Base-by-base conservation (phyloP, 2,888 invertebrate species). In the Philaethria dido region DNA sequence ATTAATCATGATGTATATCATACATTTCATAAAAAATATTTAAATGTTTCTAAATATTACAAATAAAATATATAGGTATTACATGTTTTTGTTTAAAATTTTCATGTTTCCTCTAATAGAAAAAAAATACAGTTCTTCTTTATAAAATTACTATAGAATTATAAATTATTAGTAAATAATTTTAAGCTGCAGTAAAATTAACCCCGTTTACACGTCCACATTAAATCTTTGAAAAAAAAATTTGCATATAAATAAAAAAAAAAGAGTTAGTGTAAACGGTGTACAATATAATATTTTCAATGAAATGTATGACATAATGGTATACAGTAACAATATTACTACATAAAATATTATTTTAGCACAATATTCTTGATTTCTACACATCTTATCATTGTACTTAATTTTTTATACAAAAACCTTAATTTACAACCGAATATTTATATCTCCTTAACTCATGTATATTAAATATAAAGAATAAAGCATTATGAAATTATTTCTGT, bases 321-420 rank as follows among this genome's bases (percentile, higher is more conserved):
- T 57, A 57, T 42, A 14, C 13, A 4, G 16, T 29, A 25, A 36
- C 36, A 54, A 36, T 36, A 36, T 25, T 22, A 44, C 44, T 59
- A 59, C 16, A 18, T 45, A 60, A 44, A 60, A 60, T 60, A 60
- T 45, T 29, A 29, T 44, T 29, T 59, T 60, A 25, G 4, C 14
- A 60, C 9, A 25, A 29, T 16, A 42, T 45, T 25, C 18, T 60
- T 14, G 13, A 42, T n/a, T 44, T 20, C 33, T 54, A 54, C 20
- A 36, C 33, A 48, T 22, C 3, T 25, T 8, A 25, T 48, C 48
- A 8, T 29, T 2, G 6, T 5, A 22, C 14, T 25, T 8, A 22
- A 48, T 14, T n/a, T 48, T 29, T 50, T 29, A 50, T 29, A 50
- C 50, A 50, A n/a, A 8, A 25, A 5, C 5, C 22, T n/a, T 9